phyloP scores from a whole-genome alignment of 2,113 vertebrate species.

The Chauna torquata region DNA sequence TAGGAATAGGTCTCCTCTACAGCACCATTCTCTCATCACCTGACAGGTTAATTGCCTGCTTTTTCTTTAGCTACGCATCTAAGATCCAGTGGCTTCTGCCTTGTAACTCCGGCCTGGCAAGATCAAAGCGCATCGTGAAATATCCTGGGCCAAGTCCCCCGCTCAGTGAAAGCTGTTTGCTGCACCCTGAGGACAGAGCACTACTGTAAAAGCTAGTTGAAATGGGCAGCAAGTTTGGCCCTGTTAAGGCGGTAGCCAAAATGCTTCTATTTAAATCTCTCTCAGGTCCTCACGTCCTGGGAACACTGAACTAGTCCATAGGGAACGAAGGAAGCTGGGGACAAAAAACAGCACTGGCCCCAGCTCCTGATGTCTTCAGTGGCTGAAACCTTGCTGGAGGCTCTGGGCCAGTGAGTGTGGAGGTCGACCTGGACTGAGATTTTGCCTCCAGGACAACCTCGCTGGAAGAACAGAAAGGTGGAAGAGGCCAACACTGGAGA shows the following conservation, averaged over 20 bases:
- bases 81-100: not conserved
- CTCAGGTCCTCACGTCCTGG: not conserved
- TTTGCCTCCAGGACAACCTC: not conserved
- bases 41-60: not conserved
- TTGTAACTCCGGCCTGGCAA: not conserved
- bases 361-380: not conserved
- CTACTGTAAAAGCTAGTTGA: not conserved
- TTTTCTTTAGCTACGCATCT: not conserved
- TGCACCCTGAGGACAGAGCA: not conserved
- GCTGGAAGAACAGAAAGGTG: not conserved
- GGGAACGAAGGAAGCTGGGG: not conserved
- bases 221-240: not conserved
- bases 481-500: no score
- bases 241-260: not conserved
- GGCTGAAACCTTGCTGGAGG: not conserved
- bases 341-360: not conserved
- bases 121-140: not conserved
- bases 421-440: rapidly evolving
- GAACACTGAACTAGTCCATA: not conserved
- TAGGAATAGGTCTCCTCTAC: not conserved
- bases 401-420: rapidly evolving
- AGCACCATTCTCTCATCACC: not conserved
- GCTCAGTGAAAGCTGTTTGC: not conserved
- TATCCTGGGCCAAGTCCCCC: not conserved
- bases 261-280: not conserved